phyloP scores from a whole-genome alignment of 92 coral and sea anemone species.

The Parazoanthus swiftii region DNA sequence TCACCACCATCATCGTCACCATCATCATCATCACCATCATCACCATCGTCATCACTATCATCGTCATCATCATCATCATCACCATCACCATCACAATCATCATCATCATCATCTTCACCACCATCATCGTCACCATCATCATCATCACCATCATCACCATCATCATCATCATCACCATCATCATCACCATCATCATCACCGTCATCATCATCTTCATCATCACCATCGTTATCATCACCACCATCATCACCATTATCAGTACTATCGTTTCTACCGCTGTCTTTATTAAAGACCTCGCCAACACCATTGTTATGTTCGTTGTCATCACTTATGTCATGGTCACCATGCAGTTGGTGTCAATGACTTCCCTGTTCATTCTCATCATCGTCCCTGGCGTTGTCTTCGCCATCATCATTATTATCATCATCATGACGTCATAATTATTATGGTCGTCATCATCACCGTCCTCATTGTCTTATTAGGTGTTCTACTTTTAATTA shows the following conservation, averaged over 20 bases:
- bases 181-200: background rate
- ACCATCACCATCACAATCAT: background rate
- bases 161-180: background rate
- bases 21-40: too few relatives aligned
- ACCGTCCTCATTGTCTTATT: background rate
- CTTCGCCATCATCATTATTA: too few relatives aligned
- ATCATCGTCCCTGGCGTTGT: too few relatives aligned
- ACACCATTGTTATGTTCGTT: background rate
- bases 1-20: too few relatives aligned
- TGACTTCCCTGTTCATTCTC: too few relatives aligned
- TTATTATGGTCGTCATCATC: too few relatives aligned
- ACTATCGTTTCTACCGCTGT: too few relatives aligned
- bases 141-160: background rate
- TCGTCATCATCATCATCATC: background rate
- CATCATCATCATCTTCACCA: background rate
- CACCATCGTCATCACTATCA: too few relatives aligned
- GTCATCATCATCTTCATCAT: background rate
- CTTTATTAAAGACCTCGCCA: background rate
- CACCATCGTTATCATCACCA: background rate
- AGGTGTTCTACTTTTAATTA: background rate
- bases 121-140: background rate
- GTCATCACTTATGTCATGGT: too few relatives aligned
- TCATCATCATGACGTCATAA: too few relatives aligned
- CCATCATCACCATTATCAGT: too few relatives aligned
- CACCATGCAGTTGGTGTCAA: background rate